These are phyloP conservation scores for Euphydryas editha DNA, from an alignment of 2,888 invertebrate genomes.

Conservation along the genomic window DNA sequence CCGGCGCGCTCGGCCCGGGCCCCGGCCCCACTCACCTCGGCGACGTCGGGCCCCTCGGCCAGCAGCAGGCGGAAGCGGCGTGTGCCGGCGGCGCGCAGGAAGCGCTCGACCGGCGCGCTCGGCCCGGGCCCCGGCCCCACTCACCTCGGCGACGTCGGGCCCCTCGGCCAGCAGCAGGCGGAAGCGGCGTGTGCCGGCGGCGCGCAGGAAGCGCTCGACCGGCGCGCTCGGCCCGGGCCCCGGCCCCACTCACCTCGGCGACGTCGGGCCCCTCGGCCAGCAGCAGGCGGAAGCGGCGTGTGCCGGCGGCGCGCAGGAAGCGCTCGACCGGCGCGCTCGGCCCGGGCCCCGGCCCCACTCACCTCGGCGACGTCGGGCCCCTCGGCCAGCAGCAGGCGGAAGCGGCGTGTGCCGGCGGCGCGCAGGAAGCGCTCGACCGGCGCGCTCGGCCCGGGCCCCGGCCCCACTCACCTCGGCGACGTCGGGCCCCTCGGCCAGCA, in stretches of 20 bases:
- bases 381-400: conserved; percentile 94
- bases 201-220: conserved; percentile 92
- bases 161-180: conserved; percentile 95
- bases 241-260: conserved; percentile 46
- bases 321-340: conserved; percentile 91
- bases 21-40: conserved; percentile 46
- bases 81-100: conserved; percentile 91
- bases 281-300: conserved; percentile 91
- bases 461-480: conserved; percentile 48
- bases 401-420: conserved; percentile 89
- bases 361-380: conserved; percentile 77
- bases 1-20: conserved; percentile 88
- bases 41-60: conserved; percentile 87
- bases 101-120: conserved; percentile 91
- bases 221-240: conserved; percentile 87
- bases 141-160: conserved; percentile 65
- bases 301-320: conserved; percentile 92
- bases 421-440: conserved; percentile 94
- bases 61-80: conserved; percentile 93
- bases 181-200: conserved; percentile 90
- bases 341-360: conserved; percentile 63
- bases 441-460: conserved; percentile 84
- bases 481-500: conserved; percentile 91
- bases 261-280: conserved; percentile 89
- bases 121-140: conserved; percentile 73